These are phyloP conservation scores for Acrossocheilus wenchowensis DNA, from an alignment of 2,797 vertebrate species.

Conservation along the genomic window DNA sequence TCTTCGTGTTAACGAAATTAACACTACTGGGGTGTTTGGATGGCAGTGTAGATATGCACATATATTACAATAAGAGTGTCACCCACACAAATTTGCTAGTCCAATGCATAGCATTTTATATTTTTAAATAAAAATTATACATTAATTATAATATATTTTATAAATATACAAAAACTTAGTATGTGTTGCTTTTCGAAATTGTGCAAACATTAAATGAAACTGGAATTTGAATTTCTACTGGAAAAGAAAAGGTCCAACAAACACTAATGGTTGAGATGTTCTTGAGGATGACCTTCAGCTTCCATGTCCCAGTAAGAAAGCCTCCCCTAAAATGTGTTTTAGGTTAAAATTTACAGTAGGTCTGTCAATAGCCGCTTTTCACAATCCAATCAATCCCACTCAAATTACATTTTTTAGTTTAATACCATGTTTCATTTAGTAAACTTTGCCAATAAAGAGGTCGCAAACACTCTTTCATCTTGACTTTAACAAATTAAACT, in stretches of 20 bases:
- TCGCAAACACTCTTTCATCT: not conserved
- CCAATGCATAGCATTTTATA: too few relatives aligned
- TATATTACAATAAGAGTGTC: not conserved
- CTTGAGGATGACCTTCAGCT: not conserved
- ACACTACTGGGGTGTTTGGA: not conserved
- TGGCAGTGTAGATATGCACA: not conserved
- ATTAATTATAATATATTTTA: not conserved
- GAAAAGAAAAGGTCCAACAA: not conserved
- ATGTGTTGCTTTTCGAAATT: not conserved
- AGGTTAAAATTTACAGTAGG: not conserved
- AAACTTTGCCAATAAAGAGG: not conserved
- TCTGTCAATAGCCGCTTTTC: not conserved
- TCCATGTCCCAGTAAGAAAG: not conserved
- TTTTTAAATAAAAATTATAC: not conserved
- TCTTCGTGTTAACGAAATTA: too few relatives aligned
- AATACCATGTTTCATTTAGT: constrained; percentile 10
- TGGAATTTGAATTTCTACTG: not conserved
- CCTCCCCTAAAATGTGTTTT: not conserved
- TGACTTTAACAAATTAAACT: not conserved
- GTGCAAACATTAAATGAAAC: not conserved
- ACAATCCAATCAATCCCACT: not conserved
- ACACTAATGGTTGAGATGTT: not conserved
- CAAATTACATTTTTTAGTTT: not conserved
- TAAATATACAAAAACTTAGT: not conserved
- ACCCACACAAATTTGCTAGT: too few relatives aligned